Evolutionary conservation across 2,888 invertebrate species (phyloP).

Genomic region (Cephus rjabovi): DNA sequence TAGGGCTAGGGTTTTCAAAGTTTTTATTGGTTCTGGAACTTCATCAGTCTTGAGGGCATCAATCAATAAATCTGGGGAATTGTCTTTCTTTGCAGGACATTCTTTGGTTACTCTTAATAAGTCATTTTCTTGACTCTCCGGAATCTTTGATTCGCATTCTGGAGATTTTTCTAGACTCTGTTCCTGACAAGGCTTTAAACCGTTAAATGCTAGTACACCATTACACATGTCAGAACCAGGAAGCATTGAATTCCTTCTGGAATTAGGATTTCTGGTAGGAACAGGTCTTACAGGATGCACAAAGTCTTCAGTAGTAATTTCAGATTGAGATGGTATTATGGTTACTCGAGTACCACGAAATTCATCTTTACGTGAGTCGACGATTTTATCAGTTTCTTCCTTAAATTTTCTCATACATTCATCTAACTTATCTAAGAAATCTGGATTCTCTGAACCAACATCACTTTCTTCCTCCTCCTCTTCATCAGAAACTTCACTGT

Average conservation of each 20-base stretch:
- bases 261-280: constrained; percentile 56
- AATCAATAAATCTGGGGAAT: constrained; percentile 58
- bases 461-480: constrained; percentile 68
- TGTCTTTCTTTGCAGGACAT: constrained; percentile 68
- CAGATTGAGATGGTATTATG: constrained; percentile 40
- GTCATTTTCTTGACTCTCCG: constrained; percentile 31
- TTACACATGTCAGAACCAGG: constrained; percentile 63
- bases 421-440: constrained; percentile 79
- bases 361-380: constrained; percentile 53
- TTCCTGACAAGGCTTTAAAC: constrained; percentile 48
- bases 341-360: constrained; percentile 43
- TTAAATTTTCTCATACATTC: constrained; percentile 79
- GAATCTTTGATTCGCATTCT: constrained; percentile 15
- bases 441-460: constrained; percentile 72
- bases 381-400: constrained; percentile 76
- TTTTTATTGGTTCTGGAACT: constrained; percentile 70
- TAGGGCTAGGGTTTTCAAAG: constrained; percentile 66
- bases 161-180: constrained; percentile 22
- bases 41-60: constrained; percentile 71
- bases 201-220: constrained; percentile 55
- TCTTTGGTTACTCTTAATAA: constrained; percentile 63
- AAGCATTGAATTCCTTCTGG: constrained; percentile 60
- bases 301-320: constrained; percentile 52
- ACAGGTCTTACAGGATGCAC: constrained; percentile 51
- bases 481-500: constrained; percentile 64